Conservation (phyloP, 2,888 invertebrate genomes). For the Drymonia ruficornis region DNA sequence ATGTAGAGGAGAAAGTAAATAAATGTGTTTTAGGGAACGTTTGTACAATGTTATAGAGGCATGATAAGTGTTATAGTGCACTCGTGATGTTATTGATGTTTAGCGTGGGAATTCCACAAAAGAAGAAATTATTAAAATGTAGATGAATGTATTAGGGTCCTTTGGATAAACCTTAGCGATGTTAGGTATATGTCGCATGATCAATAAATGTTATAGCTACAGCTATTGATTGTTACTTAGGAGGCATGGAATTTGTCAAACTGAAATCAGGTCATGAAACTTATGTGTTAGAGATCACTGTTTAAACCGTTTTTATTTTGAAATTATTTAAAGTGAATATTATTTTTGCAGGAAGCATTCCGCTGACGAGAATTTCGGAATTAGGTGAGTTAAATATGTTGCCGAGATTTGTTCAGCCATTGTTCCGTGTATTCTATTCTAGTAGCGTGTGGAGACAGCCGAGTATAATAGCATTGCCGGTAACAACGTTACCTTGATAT, state of each 20-base stretch:
- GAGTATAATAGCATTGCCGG: slow-evolving; percentile 18
- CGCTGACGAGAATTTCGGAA: slow-evolving; percentile 85
- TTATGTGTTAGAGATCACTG: slow-evolving; percentile 20
- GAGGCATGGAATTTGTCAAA: slow-evolving; percentile 26
- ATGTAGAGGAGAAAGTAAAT: slow-evolving; percentile 44
- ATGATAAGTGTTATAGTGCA: slow-evolving; percentile 61
- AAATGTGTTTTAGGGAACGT: slow-evolving; percentile 53
- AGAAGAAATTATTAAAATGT: neutral
- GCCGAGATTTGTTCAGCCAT: slow-evolving; percentile 6
- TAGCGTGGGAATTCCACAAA: slow-evolving; percentile 10
- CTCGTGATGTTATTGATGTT: slow-evolving; percentile 38
- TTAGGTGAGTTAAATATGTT: slow-evolving; percentile 66
- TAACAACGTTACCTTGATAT: slow-evolving; percentile 25
- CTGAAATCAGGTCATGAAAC: slow-evolving; percentile 9
- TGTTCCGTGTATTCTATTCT: slow-evolving; percentile 2
- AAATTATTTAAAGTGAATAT: slow-evolving; percentile 10
- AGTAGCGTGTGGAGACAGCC: neutral
- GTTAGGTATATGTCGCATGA: slow-evolving; percentile 39
- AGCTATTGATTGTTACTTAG: slow-evolving; percentile 17
- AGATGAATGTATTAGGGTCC: slow-evolving; percentile 8
- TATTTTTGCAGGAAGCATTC: slow-evolving; percentile 79
- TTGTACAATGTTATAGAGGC: slow-evolving; percentile 44
- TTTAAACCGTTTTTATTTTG: too few species aligned
- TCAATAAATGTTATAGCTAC: slow-evolving; percentile 23
- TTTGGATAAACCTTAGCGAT: slow-evolving; percentile 10